Conservation (phyloP, 2,113 vertebrate genomes). For the Scomber japonicus region DNA sequence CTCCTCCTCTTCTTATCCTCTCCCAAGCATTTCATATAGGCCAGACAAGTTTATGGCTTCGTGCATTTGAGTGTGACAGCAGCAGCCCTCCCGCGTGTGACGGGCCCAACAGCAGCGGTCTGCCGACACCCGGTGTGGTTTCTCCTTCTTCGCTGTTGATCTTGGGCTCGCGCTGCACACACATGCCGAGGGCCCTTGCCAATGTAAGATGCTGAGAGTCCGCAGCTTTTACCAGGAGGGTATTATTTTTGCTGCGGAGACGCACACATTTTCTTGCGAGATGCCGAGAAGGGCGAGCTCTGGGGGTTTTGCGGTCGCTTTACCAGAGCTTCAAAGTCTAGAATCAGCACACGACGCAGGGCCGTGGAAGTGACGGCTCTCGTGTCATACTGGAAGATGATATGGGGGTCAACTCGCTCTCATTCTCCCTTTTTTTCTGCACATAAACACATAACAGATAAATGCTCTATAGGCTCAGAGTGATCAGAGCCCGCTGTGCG, state of each 20-base stretch:
- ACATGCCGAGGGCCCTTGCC: constrained; percentile 46
- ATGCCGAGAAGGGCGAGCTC: constrained; percentile 7
- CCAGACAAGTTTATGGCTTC: constrained; percentile 49
- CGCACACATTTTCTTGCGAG: constrained; percentile 20
- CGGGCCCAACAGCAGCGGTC: constrained; percentile 46
- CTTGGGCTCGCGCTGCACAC: constrained; percentile 64
- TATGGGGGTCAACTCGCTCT: constrained; percentile 35
- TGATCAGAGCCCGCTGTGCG: constrained; percentile 73
- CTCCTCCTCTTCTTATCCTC: neutral
- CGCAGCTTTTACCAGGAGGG: constrained; percentile 40
- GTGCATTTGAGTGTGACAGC: constrained; percentile 58
- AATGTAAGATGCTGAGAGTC: constrained; percentile 50
- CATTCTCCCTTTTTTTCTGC: constrained; percentile 5
- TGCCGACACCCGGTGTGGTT: constrained; percentile 65
- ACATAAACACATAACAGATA: constrained; percentile 52
- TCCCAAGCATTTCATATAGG: constrained; percentile 34
- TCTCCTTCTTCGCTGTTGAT: constrained; percentile 70
- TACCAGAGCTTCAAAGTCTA: constrained; percentile 46
- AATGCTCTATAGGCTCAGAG: constrained; percentile 58
- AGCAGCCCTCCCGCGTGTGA: constrained; percentile 55
- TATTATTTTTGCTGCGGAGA: constrained; percentile 43
- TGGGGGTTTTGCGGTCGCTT: constrained; percentile 27
- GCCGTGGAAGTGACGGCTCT: constrained; percentile 22
- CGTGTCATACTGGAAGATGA: constrained; percentile 12
- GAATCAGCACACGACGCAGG: constrained; percentile 20